phyloP scores from a whole-genome alignment of 2,113 vertebrate species.

The Cercocebus atys region DNA sequence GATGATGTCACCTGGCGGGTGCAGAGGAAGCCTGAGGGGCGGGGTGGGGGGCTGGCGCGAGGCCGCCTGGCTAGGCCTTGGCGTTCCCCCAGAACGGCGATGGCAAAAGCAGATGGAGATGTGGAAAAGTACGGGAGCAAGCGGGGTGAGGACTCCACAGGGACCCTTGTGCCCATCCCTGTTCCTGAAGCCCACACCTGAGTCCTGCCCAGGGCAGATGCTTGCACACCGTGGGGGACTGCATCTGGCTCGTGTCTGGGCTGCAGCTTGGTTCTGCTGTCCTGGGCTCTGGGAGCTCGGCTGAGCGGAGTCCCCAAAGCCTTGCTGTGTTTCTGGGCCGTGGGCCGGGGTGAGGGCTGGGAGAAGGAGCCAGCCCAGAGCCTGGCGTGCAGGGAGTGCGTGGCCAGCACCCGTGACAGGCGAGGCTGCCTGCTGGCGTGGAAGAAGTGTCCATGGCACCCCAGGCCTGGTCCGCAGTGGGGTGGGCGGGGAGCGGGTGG shows the following conservation, averaged over 20 bases:
- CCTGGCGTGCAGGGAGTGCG: not conserved
- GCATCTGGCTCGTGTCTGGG: no score
- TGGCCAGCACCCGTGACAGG: not conserved
- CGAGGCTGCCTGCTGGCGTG: not conserved
- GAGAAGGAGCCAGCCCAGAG: no score
- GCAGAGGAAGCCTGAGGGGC: not conserved
- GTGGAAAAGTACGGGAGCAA: not conserved
- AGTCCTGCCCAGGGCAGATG: no score
- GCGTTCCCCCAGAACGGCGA: constrained; percentile 19
- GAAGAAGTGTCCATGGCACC: not conserved
- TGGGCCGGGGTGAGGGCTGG: not conserved
- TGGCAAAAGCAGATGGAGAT: constrained; percentile 48
- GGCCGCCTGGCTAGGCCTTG: constrained; percentile 22
- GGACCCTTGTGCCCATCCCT: not conserved
- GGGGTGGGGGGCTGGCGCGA: not conserved
- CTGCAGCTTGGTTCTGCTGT: no score
- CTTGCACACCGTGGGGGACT: not conserved
- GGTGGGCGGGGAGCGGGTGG: not conserved
- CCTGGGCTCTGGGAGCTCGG: not conserved
- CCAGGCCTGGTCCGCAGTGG: not conserved
- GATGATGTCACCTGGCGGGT: constrained; percentile 51
- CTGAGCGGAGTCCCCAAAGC: not conserved
- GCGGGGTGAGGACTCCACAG: not conserved
- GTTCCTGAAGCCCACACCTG: not conserved
- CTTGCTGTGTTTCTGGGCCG: not conserved